phyloP scores from a whole-genome alignment of 1,140 invertebrate genomes.

The Ceratina australensis region DNA sequence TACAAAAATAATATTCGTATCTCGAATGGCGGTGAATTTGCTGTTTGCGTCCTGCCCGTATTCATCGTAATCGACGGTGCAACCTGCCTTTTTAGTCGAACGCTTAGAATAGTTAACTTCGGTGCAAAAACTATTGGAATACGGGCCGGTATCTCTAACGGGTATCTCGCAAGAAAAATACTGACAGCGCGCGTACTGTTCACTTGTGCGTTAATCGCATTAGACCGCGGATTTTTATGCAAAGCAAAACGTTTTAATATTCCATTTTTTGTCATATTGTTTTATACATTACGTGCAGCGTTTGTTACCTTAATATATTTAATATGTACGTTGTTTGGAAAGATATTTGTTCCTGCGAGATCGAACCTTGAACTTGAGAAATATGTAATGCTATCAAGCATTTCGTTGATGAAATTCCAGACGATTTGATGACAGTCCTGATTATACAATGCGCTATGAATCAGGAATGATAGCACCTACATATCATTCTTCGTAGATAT shows the following conservation, averaged over 20 bases:
- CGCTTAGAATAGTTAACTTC: neutral
- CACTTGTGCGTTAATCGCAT: no score
- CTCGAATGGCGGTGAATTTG: neutral
- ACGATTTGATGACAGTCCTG: neutral
- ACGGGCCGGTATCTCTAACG: constrained; percentile 6
- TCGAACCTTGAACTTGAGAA: neutral
- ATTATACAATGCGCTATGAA: neutral
- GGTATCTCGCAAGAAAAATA: neutral
- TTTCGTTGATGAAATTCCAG: neutral
- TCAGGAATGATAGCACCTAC: neutral
- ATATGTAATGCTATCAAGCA: neutral
- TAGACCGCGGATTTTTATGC: no score
- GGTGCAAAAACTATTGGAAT: constrained; percentile 1
- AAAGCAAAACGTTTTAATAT: no score
- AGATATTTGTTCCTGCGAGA: neutral
- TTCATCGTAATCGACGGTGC: neutral
- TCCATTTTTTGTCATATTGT: no score
- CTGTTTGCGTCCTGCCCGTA: constrained; percentile 21
- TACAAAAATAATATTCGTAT: neutral
- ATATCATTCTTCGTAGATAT: neutral
- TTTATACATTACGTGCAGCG: no score
- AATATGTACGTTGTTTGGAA: neutral
- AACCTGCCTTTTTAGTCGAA: neutral
- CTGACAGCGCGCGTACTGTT: no score
- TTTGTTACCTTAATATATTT: no score